These are phyloP conservation scores for Aix galericulata DNA, from an alignment of 2,113 vertebrate genomes.

Conservation along the genomic window DNA sequence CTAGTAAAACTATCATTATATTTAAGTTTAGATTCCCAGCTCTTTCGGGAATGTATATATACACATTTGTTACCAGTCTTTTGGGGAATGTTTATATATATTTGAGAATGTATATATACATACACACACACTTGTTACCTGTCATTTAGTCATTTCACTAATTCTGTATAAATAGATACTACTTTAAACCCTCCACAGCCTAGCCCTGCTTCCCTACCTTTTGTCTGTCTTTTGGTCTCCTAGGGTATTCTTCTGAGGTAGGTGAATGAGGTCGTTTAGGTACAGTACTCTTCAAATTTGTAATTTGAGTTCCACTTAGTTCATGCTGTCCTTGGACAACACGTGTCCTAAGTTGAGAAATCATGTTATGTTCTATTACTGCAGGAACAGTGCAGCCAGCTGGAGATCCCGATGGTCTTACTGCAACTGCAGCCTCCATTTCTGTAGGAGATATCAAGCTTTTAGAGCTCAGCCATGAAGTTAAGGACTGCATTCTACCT, in stretches of 20 bases:
- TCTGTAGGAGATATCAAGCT: slow-evolving; percentile 61
- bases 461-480: background rate
- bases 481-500: background rate
- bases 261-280: slow-evolving; percentile 82
- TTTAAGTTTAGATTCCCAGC: background rate
- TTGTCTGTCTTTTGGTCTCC: slow-evolving; percentile 80
- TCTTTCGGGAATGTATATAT: accelerated
- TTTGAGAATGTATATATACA: background rate
- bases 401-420: slow-evolving; percentile 62
- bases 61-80: background rate
- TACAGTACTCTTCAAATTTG: slow-evolving; percentile 46
- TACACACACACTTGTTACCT: background rate
- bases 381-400: slow-evolving; percentile 74
- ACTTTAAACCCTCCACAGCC: background rate
- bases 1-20: background rate
- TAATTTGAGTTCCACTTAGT: slow-evolving; percentile 75
- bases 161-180: background rate
- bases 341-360: slow-evolving; percentile 66
- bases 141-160: background rate
- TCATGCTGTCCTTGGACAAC: slow-evolving; percentile 74
- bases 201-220: slow-evolving; percentile 64
- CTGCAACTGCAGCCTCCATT: slow-evolving; percentile 42
- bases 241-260: slow-evolving; percentile 76
- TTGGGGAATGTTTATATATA: too few species aligned
- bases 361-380: slow-evolving; percentile 70